Conservation (phyloP, 1,140 invertebrate genomes). For the Stratiolaelaps scimitus region DNA sequence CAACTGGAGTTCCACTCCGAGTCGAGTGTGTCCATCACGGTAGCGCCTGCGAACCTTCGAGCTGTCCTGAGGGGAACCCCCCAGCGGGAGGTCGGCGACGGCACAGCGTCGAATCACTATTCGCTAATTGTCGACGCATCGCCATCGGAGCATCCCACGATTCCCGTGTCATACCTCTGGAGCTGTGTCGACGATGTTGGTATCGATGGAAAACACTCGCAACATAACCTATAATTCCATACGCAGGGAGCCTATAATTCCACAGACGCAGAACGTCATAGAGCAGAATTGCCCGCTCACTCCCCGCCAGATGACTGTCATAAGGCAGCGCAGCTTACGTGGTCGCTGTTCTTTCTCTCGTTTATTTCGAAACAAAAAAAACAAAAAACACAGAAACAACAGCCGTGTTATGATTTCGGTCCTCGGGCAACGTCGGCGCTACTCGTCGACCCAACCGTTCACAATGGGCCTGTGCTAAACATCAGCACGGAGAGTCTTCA, state of each 20-base stretch:
- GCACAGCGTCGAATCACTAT: constrained; percentile 13
- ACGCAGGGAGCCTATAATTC: too few relatives aligned
- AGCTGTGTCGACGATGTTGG: constrained; percentile 19
- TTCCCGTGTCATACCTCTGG: constrained; percentile 14
- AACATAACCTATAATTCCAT: too few relatives aligned
- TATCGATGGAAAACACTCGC: background rate
- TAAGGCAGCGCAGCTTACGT: too few relatives aligned
- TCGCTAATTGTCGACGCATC: constrained; percentile 10
- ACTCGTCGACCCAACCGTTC: background rate
- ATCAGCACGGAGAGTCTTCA: constrained; percentile 19
- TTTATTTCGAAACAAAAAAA: too few relatives aligned
- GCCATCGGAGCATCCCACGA: background rate
- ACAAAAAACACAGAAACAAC: constrained; percentile 22
- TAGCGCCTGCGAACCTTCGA: background rate
- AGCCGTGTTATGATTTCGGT: constrained; percentile 25
- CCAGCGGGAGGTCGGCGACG: constrained; percentile 9
- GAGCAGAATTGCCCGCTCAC: too few relatives aligned
- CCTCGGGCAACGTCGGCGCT: background rate
- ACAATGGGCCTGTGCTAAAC: constrained; percentile 22
- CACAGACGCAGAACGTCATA: too few relatives aligned
- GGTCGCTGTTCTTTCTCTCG: too few relatives aligned
- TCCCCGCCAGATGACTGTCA: too few relatives aligned
- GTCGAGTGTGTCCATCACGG: background rate
- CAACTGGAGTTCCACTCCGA: constrained; percentile 2
- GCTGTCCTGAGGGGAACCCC: constrained; percentile 14